phyloP scores from a whole-genome alignment of 2,888 invertebrate genomes.

The Tipula vernalis region DNA sequence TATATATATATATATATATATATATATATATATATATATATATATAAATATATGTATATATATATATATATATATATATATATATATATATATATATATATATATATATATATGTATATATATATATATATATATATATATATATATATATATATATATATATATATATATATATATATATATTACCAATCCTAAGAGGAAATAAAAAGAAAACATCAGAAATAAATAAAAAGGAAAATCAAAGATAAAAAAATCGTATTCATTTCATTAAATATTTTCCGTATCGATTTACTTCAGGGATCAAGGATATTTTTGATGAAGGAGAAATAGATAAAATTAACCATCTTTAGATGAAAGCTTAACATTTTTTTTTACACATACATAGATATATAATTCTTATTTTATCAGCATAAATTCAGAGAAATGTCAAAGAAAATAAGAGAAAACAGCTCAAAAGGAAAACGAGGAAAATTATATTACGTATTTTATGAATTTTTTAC shows the following conservation, averaged over 20 bases:
- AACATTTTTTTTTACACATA: neutral
- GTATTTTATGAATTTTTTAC: neutral
- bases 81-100: no score
- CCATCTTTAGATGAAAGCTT: neutral
- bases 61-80: no score
- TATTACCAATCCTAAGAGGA: neutral
- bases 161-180: no score
- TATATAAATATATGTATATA: neutral
- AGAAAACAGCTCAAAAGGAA: neutral
- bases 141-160: no score
- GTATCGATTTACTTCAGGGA: neutral
- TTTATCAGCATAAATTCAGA: neutral
- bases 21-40: neutral
- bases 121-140: no score
- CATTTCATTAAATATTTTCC: neutral
- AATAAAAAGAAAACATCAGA: neutral
- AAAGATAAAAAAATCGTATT: neutral
- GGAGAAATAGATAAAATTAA: neutral
- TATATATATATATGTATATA: no score
- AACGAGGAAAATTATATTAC: neutral
- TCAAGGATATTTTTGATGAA: neutral
- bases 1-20: constrained; percentile 4
- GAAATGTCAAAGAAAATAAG: neutral
- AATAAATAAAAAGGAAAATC: neutral
- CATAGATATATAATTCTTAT: neutral